These are phyloP conservation scores for Acrossocheilus wenchowensis DNA, from an alignment of 2,797 vertebrate species.

Conservation along the genomic window DNA sequence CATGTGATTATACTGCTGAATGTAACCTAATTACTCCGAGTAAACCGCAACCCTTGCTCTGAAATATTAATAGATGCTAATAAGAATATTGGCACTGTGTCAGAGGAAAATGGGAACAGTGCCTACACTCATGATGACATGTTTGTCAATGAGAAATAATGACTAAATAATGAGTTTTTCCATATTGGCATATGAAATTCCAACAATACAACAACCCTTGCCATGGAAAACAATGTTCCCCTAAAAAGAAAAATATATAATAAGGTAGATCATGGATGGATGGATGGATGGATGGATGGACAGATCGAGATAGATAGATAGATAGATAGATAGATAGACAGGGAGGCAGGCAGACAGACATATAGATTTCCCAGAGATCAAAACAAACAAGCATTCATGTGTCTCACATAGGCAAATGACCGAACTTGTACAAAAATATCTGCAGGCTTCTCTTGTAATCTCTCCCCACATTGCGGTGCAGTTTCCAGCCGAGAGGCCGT, in stretches of 20 bases:
- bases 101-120: conserved; percentile 38
- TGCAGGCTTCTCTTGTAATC: conserved; percentile 17
- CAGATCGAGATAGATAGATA: neutral
- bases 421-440: conserved; percentile 43
- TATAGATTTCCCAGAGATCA: conserved; percentile 36
- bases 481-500: conserved; percentile 28
- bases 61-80: conserved; percentile 72
- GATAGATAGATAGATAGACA: too few species aligned
- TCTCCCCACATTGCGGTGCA: conserved; percentile 16
- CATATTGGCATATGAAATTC: neutral
- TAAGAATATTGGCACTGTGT: conserved; percentile 62
- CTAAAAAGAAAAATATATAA: neutral
- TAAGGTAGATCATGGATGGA: neutral
- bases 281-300: neutral
- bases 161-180: conserved; percentile 27
- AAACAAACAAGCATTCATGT: conserved; percentile 33
- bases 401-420: conserved; percentile 35
- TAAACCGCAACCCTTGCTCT: conserved; percentile 65
- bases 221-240: neutral
- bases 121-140: conserved; percentile 19
- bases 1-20: conserved; percentile 39
- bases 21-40: conserved; percentile 55
- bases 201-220: neutral
- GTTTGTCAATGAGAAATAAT: conserved; percentile 31
- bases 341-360: too few species aligned